Conservation (phyloP, 2,888 invertebrate species). For the Megaustenia siamemsis region DNA sequence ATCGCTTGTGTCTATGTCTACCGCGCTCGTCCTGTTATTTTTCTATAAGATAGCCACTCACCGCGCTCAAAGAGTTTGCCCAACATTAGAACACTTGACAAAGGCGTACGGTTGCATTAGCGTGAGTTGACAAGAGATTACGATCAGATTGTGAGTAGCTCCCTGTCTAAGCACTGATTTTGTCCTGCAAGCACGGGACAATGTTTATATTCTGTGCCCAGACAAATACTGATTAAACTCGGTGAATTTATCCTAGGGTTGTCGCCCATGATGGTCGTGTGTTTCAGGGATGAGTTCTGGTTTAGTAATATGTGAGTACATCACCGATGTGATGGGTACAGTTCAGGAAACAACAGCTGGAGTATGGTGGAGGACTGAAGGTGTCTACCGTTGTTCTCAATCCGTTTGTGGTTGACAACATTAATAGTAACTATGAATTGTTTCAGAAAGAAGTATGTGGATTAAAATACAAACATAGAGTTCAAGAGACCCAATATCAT, state of each 20-base stretch:
- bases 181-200: neutral
- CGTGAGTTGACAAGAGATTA: slow-evolving; percentile 10
- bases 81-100: neutral
- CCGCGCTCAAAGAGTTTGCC: neutral
- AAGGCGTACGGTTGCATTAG: slow-evolving; percentile 13
- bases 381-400: too few species aligned
- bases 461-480: too few species aligned
- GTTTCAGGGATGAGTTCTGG: neutral
- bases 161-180: neutral
- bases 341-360: too few species aligned
- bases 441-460: too few species aligned
- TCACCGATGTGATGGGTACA: too few species aligned
- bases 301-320: neutral
- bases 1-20: neutral
- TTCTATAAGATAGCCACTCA: neutral
- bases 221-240: neutral
- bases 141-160: neutral
- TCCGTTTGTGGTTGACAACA: too few species aligned
- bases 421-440: too few species aligned
- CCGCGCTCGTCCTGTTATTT: neutral
- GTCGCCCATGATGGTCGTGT: neutral
- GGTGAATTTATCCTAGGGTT: neutral
- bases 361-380: too few species aligned
- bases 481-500: too few species aligned
- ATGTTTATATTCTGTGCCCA: neutral